phyloP scores from a whole-genome alignment of 2,888 invertebrate genomes.

The Volucella inflata region DNA sequence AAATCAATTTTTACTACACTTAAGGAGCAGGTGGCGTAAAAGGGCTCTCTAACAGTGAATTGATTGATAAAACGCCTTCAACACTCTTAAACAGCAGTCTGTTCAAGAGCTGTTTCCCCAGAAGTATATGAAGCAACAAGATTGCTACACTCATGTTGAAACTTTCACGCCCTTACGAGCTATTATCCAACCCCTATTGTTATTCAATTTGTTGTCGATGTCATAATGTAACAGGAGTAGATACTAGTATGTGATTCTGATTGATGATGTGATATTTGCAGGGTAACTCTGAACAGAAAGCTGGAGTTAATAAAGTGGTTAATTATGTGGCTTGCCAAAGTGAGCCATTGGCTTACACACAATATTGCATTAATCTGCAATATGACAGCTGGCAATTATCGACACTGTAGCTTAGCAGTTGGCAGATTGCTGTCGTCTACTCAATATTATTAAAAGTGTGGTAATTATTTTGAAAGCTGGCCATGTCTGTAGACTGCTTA shows the following conservation, averaged over 20 bases:
- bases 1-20: constrained; percentile 11
- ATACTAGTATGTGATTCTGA: constrained; percentile 33
- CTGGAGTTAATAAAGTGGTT: constrained; percentile 57
- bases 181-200: constrained; percentile 40
- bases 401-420: constrained; percentile 10
- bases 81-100: not conserved
- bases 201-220: constrained; percentile 56
- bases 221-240: constrained; percentile 36
- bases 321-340: constrained; percentile 53
- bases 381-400: constrained; percentile 52
- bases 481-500: not conserved
- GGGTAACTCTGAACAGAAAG: constrained; percentile 7
- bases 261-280: constrained; percentile 45
- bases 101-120: not conserved
- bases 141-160: not conserved
- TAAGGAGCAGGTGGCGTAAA: constrained; percentile 7
- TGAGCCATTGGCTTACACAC: constrained; percentile 43
- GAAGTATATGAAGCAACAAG: constrained; percentile 2
- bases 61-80: constrained; percentile 28
- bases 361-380: constrained; percentile 46
- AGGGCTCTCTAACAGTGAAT: not conserved
- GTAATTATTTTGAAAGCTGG: constrained; percentile 3
- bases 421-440: not conserved
- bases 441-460: not conserved
- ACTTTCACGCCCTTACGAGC: constrained; percentile 3